A percentile compares a stretch with the other conserved stretches of the same genome.
These are phyloP conservation scores for Troides helena DNA, from an alignment of 2,888 invertebrate genomes.

Conservation along the genomic window DNA sequence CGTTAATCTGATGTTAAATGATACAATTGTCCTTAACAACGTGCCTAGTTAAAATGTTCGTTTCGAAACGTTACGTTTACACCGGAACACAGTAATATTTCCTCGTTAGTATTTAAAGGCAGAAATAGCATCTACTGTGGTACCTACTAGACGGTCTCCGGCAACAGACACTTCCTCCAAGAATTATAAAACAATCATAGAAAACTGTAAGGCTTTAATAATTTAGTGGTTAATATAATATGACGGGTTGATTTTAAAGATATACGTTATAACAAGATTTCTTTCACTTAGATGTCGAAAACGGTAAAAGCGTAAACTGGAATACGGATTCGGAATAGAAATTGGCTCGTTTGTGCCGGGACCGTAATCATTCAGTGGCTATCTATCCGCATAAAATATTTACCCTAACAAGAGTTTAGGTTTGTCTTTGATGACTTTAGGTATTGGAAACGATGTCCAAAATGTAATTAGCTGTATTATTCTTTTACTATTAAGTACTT, in stretches of 20 bases:
- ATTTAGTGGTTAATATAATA: too few species aligned
- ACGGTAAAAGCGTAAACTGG: constrained; percentile 9
- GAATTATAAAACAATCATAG: too few species aligned
- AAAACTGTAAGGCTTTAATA: too few species aligned
- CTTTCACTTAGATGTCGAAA: constrained; percentile 2
- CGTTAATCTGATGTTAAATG: too few species aligned
- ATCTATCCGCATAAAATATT: constrained; percentile 18
- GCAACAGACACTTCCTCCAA: too few species aligned
- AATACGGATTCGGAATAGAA: constrained; percentile 14
- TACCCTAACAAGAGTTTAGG: constrained; percentile 10
- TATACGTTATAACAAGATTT: not conserved
- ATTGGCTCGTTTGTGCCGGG: constrained; percentile 11
- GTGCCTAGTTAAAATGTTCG: too few species aligned
- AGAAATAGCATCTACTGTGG: too few species aligned
- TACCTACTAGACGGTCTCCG: too few species aligned
- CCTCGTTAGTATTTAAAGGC: too few species aligned
- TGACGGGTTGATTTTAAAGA: not conserved
- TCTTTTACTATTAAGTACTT: not conserved
- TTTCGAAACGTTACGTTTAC: too few species aligned
- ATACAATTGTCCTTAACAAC: too few species aligned
- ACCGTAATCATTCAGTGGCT: constrained; percentile 11
- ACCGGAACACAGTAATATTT: too few species aligned
- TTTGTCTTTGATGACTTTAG: not conserved
- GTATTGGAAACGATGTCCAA: not conserved
- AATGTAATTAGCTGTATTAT: not conserved